These are phyloP conservation scores for Magallana angulata DNA, from an alignment of 1,140 invertebrate genomes.

Conservation along the genomic window DNA sequence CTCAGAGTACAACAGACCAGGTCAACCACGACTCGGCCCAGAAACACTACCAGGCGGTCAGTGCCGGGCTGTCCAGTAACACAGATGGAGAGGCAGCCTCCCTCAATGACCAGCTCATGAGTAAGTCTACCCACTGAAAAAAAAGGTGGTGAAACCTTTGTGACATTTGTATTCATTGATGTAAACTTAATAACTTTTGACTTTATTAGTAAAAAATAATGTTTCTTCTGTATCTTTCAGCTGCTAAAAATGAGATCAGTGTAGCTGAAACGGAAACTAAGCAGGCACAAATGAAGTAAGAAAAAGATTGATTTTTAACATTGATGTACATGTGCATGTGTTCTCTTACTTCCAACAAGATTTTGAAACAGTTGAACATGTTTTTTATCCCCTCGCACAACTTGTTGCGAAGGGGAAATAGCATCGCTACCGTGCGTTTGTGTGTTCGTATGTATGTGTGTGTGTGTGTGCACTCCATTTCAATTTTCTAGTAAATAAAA, in stretches of 20 bases:
- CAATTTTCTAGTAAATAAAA: no score
- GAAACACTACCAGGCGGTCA: constrained; percentile 90
- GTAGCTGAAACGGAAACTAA: constrained; percentile 90
- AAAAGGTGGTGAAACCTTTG: no score
- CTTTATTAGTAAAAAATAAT: not conserved
- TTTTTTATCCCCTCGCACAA: no score
- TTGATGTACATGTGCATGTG: no score
- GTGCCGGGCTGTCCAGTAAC: constrained; percentile 88
- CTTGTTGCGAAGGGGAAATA: no score
- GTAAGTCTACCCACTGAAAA: constrained; percentile 77
- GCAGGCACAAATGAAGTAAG: constrained; percentile 86
- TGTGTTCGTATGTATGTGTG: no score
- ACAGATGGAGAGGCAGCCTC: constrained; percentile 91
- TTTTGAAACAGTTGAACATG: no score
- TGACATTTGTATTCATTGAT: no score
- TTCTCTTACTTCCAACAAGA: no score
- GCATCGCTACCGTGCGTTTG: no score
- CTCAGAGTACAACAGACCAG: constrained; percentile 85
- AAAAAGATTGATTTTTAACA: not conserved
- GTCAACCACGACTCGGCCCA: constrained; percentile 87
- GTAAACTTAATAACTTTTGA: no score
- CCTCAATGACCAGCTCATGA: constrained; percentile 92
- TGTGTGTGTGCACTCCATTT: no score
- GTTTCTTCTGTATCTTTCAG: constrained; percentile 79
- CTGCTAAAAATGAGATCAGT: constrained; percentile 87